phyloP scores from a whole-genome alignment of 2,113 vertebrate species.

The Notiomystis cincta region DNA sequence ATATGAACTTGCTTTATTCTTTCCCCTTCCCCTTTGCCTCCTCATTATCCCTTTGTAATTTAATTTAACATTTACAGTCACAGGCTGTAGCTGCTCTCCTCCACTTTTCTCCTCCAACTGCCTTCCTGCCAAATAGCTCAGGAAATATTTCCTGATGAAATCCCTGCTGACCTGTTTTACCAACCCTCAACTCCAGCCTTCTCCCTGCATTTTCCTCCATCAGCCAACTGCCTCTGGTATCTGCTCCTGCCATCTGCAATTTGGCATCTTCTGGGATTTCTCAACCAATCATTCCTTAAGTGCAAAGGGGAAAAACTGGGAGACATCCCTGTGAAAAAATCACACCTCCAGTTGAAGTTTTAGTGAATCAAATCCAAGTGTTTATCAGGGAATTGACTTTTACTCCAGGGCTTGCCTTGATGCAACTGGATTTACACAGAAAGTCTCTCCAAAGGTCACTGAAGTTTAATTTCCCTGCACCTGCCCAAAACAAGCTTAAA shows the following conservation, averaged over 20 bases:
- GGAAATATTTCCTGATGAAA: neutral
- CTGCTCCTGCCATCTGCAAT: neutral
- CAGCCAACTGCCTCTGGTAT: neutral
- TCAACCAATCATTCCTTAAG: neutral
- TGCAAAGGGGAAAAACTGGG: neutral
- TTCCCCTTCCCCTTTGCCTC: neutral
- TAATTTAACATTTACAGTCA: neutral
- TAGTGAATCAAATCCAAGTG: neutral
- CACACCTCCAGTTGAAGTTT: neutral
- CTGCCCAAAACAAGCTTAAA: neutral
- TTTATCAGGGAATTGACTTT: neutral
- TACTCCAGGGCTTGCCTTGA: rapidly evolving
- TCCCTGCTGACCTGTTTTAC: neutral
- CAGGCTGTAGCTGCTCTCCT: neutral
- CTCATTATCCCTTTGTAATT: neutral
- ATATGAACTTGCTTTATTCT: neutral
- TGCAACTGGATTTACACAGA: neutral
- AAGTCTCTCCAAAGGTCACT: neutral
- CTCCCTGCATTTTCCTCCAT: neutral
- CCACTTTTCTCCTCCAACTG: neutral
- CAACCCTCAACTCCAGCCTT: neutral
- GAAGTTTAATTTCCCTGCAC: neutral
- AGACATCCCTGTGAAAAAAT: neutral
- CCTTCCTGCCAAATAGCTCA: neutral
- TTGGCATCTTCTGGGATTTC: neutral